Conservation (phyloP, 2,888 invertebrate species). For the Chloromyia formosa region DNA sequence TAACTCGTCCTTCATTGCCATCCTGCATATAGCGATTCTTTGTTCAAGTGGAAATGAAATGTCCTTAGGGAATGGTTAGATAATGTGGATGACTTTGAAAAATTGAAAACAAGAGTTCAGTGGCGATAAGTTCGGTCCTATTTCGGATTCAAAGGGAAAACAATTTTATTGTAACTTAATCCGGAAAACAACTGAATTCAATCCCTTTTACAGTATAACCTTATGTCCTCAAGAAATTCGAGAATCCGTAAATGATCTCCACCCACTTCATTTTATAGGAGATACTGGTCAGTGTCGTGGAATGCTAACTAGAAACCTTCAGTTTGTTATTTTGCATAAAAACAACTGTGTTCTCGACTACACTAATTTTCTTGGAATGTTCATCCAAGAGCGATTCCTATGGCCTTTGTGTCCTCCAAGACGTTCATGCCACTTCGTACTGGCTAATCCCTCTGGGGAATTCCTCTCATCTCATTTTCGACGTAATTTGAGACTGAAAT, state of each 20-base stretch:
- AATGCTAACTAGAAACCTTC: background rate
- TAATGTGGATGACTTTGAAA: too few relatives aligned
- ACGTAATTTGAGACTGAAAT: constrained; percentile 41
- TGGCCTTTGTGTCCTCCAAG: background rate
- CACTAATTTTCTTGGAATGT: constrained; percentile 8
- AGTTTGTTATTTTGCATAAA: background rate
- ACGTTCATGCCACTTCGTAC: background rate
- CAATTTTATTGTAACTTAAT: too few relatives aligned
- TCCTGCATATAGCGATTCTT: too few relatives aligned
- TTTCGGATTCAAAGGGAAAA: too few relatives aligned
- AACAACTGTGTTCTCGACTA: background rate
- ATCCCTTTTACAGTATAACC: too few relatives aligned
- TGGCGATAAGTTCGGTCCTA: too few relatives aligned
- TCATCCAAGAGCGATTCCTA: background rate
- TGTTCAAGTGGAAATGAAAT: background rate
- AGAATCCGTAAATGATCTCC: too few relatives aligned
- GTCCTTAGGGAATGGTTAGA: background rate
- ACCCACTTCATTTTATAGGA: too few relatives aligned
- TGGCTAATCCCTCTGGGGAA: constrained; percentile 21
- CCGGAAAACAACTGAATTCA: too few relatives aligned
- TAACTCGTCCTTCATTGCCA: too few relatives aligned
- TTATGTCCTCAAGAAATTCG: too few relatives aligned
- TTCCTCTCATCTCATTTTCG: constrained; percentile 37
- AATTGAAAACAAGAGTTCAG: too few relatives aligned
- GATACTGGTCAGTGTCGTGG: background rate